Base-by-base conservation (phyloP, 2,797 vertebrate species). In the Coranthus polyacanthus region DNA sequence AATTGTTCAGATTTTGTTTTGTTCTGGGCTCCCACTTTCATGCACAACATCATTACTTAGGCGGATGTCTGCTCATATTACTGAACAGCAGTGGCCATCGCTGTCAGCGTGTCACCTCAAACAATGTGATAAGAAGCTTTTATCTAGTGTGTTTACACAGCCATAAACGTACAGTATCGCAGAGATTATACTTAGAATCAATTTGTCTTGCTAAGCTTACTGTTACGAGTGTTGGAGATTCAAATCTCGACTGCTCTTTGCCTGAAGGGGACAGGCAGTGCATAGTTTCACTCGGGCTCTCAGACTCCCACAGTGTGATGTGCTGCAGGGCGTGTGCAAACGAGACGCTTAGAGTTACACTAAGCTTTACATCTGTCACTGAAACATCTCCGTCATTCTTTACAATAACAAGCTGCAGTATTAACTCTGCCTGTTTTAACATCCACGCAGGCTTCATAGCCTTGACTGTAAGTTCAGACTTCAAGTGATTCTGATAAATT, bases 301-400 rank as follows among this genome's bases (percentile, higher is more conserved):
- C 57, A 55, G 70, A 82, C 88, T 90, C 75, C 53, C 70, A 66
- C 76, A 82, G 76, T 73, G 89, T 71, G 79, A 76, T 73, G 76
- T 26, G 47, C 88, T 84, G 38, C 78, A 72, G 80, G 81, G 82
- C 26, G 69, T 75, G 52, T 79, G 89, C 84, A 87, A 82, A 88
- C 12, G 45, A 79, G 84, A 83, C 70, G 83, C 91, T 88, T 91
- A 88, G 58, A 81, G 64, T 86, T 92, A 86, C 84, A 68, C 78
- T 60, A 79, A 83, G 74, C 69, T 70, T 89, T 47, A 51, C 74
- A 83, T 85, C 82, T 93, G 90, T 88, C 91, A 90, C 88, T 86
- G 68, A 92, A 90, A 78, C 81, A 87, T 90, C 73, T 72, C 62
- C 6, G 49, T 58, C 72, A 72, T 72, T 75, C 66, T 78, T 78